Evolutionary conservation across 2,113 vertebrate species (phyloP).

Genomic region (Globicephala melas): DNA sequence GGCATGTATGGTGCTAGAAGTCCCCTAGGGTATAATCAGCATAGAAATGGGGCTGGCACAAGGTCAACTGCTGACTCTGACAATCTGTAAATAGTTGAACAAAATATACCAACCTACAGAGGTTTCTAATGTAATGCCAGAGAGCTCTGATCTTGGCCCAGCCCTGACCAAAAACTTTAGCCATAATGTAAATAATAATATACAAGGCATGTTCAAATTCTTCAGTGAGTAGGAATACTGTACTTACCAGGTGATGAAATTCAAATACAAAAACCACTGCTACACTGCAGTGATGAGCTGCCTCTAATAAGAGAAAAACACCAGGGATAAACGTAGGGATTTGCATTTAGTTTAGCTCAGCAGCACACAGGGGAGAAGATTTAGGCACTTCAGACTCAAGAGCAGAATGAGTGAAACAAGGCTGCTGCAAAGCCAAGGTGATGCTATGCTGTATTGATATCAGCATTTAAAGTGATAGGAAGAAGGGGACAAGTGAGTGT

Average conservation of each 20-base stretch:
- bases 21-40: conserved; percentile 19
- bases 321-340: background rate
- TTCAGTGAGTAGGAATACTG: background rate
- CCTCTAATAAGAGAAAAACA: background rate
- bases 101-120: background rate
- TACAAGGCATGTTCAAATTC: background rate
- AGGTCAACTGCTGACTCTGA: conserved; percentile 37
- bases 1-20: conserved; percentile 16
- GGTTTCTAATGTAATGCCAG: background rate
- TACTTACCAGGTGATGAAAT: conserved; percentile 7
- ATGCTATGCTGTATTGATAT: background rate
- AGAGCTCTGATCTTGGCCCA: background rate
- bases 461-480: background rate
- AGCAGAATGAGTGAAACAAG: background rate
- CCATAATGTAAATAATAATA: background rate
- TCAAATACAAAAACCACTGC: background rate
- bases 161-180: background rate
- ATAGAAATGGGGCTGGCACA: conserved; percentile 30
- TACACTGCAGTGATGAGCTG: background rate
- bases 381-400: background rate
- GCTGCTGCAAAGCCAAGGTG: background rate
- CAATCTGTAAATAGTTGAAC: conserved; percentile 30
- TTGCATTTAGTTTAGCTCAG: background rate
- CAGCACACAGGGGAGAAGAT: background rate
- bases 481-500: background rate